Evolutionary conservation across 2,888 invertebrate genomes (phyloP).

Genomic region (Automeris io): DNA sequence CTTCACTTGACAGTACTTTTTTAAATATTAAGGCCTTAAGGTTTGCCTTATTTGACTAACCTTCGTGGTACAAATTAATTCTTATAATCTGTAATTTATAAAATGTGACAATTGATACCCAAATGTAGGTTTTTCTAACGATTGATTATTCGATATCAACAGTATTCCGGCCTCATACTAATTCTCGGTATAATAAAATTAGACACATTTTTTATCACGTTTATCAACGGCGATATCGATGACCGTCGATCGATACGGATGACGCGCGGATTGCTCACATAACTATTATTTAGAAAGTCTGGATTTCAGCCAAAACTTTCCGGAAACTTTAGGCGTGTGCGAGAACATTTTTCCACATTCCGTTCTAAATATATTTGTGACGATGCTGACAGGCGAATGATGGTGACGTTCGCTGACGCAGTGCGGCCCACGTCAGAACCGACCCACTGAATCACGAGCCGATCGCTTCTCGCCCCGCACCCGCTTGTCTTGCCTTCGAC

Average conservation of each 20-base stretch:
- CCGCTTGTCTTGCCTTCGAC: neutral
- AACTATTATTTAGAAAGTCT: conserved; percentile 17
- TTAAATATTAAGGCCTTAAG: too few relatives aligned
- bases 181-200: neutral
- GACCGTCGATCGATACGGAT: conserved; percentile 4
- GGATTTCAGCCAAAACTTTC: conserved; percentile 49
- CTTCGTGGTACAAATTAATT: too few relatives aligned
- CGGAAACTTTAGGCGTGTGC: conserved; percentile 52
- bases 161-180: conserved; percentile 1
- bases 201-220: neutral
- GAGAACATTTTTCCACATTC: conserved; percentile 55
- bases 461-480: conserved; percentile 4
- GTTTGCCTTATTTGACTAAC: too few relatives aligned
- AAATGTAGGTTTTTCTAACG: neutral
- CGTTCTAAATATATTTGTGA: conserved; percentile 67
- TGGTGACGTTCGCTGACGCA: conserved; percentile 57
- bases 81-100: too few relatives aligned
- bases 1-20: too few relatives aligned
- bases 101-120: neutral
- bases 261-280: conserved; percentile 2
- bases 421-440: conserved; percentile 52
- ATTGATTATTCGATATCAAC: neutral
- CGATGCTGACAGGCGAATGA: conserved; percentile 31
- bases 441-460: conserved; percentile 55
- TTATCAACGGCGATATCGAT: conserved; percentile 4